Base-by-base conservation (phyloP, 2,797 vertebrate genomes). In the Scomberomorus guttatus region DNA sequence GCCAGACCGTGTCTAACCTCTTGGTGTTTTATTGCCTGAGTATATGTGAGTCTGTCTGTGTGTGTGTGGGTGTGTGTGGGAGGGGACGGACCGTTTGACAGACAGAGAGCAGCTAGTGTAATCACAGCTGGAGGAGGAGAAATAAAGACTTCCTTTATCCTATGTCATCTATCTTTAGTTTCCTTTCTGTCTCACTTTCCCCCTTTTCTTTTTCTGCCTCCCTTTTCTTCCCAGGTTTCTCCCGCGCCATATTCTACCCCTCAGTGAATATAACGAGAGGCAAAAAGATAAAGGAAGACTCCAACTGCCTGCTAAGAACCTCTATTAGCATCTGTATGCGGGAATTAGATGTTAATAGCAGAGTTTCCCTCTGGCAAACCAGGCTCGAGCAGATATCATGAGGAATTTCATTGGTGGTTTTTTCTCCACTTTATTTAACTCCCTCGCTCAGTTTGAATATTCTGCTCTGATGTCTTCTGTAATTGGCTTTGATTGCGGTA, bases 111-210 rank as follows among this genome's bases (percentile, higher is more conserved):
- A 78, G 82, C 55, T 6, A 52, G 71, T 59, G 57, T 86, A 87
- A 88, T 89, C 84, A 80, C 85, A 80, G 77, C 85, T 88, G 84
- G 65, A 77, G 77, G 68, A 71, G 46, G 56, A 83, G 66, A 61
- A 70, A 75, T 72, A 61, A 72, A 77, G 63, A 82, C 77, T 65
- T 83, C 77, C 74, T 86, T 83, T 58, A 81, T 71, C 75, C 29
- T 37, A 2, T 37, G n/a, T 74, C 74, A 67, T 87, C 77, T 29
- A 37, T 83, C 83, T 80, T 69, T 15, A 54, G 34, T 69, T 77
- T 60, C 52, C 55, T 51, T n/a, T 83, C 59, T 48, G 15, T 75
- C 62, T 73, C 44, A 0, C 27, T 55, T 54, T 58, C 50, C 25
- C 17, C 20, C 52, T 29, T 39, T 18, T 34, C 42, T 15, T 58